phyloP scores from a whole-genome alignment of 2,888 invertebrate genomes.

The Quadroppia sp. region DNA sequence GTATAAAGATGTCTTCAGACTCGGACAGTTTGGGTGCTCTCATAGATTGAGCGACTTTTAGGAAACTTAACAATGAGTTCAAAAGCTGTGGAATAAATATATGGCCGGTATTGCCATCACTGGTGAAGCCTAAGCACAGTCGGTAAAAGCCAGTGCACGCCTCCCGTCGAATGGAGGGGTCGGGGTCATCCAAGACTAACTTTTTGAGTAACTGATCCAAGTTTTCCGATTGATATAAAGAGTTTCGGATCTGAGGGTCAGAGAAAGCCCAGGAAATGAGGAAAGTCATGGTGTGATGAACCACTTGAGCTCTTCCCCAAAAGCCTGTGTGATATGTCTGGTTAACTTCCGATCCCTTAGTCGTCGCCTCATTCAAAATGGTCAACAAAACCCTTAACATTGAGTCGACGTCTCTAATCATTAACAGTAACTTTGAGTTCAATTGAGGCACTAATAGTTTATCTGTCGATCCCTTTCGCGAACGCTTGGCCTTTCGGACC shows the following conservation, averaged over 20 bases:
- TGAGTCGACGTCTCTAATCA: constrained; percentile 72
- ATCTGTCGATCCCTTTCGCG: constrained; percentile 58
- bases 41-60: constrained; percentile 81
- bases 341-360: constrained; percentile 67
- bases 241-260: constrained; percentile 69
- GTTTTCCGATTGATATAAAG: constrained; percentile 68
- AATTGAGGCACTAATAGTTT: constrained; percentile 66
- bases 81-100: constrained; percentile 66
- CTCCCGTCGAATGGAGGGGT: constrained; percentile 82
- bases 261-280: constrained; percentile 90
- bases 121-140: constrained; percentile 65
- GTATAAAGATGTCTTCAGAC: constrained; percentile 23
- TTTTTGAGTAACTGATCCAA: constrained; percentile 72
- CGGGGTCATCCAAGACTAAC: constrained; percentile 83
- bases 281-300: constrained; percentile 86
- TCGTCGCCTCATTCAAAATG: constrained; percentile 78
- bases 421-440: constrained; percentile 65
- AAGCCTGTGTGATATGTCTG: constrained; percentile 80
- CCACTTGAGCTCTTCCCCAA: constrained; percentile 85
- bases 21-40: constrained; percentile 32
- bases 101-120: constrained; percentile 53
- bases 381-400: constrained; percentile 78
- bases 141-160: constrained; percentile 88
- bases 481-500: constrained; percentile 49
- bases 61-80: constrained; percentile 71